phyloP scores from a whole-genome alignment of 2,888 invertebrate species.

The Cartodere bifasciata region DNA sequence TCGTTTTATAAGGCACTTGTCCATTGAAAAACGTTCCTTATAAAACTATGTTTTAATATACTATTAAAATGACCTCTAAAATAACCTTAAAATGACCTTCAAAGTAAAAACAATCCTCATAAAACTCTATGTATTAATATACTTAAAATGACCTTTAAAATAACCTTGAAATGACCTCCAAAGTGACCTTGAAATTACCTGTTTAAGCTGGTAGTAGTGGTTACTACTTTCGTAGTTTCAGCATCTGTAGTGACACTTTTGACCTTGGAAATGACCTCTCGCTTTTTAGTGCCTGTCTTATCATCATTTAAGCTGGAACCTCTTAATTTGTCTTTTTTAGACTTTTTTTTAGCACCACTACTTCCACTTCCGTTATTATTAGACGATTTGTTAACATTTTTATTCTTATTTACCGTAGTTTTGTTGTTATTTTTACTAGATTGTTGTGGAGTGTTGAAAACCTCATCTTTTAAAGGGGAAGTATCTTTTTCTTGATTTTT shows the following conservation, averaged over 20 bases:
- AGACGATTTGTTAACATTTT: constrained; percentile 9
- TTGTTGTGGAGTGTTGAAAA: constrained; percentile 17
- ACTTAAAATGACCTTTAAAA: too few species aligned
- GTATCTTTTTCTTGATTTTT: constrained; percentile 41
- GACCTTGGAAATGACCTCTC: constrained; percentile 15
- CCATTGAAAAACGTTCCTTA: too few species aligned
- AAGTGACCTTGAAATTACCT: too few species aligned
- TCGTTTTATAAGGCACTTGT: too few species aligned
- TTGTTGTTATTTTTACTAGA: constrained; percentile 11
- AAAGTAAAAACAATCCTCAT: too few species aligned
- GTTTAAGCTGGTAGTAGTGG: constrained; percentile 29
- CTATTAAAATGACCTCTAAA: too few species aligned
- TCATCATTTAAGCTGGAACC: too few species aligned
- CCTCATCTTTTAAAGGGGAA: constrained; percentile 23
- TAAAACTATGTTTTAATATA: too few species aligned
- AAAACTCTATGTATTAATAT: too few species aligned
- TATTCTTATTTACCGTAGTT: constrained; percentile 3
- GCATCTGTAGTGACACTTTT: constrained; percentile 25
- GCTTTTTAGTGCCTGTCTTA: constrained; percentile 8
- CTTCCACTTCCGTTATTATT: constrained; percentile 14
- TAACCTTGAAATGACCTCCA: too few species aligned
- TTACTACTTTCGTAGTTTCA: constrained; percentile 26
- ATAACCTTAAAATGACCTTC: too few species aligned
- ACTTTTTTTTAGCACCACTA: constrained; percentile 23
- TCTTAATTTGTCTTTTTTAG: constrained; percentile 15